These are phyloP conservation scores for Neofelis nebulosa DNA, from an alignment of 2,113 vertebrate species.

Conservation along the genomic window DNA sequence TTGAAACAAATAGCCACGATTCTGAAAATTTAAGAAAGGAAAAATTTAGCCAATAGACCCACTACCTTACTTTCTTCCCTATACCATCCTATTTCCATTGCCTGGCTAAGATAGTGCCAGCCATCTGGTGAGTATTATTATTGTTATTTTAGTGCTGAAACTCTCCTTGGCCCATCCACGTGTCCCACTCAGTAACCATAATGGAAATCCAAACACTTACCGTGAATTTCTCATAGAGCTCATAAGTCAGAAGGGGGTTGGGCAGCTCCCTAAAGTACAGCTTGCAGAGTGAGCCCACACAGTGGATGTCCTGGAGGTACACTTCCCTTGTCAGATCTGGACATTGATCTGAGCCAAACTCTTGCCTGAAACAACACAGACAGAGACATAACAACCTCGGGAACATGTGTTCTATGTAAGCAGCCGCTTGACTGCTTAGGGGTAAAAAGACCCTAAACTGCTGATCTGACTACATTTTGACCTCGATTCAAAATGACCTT, in stretches of 20 bases:
- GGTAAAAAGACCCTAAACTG: slow-evolving; percentile 41
- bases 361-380: slow-evolving; percentile 91
- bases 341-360: slow-evolving; percentile 95
- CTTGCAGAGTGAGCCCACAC: slow-evolving; percentile 98
- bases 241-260: slow-evolving; percentile 97
- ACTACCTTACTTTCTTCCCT: neutral
- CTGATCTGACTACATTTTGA: slow-evolving; percentile 15
- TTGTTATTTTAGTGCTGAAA: slow-evolving; percentile 45
- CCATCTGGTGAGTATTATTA: slow-evolving; percentile 35
- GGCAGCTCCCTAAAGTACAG: slow-evolving; percentile 98
- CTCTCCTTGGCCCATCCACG: neutral
- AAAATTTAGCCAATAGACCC: neutral
- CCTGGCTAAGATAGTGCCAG: slow-evolving; percentile 25
- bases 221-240: slow-evolving; percentile 98
- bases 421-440: slow-evolving; percentile 34
- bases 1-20: slow-evolving; percentile 37
- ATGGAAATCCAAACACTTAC: slow-evolving; percentile 86
- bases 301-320: slow-evolving; percentile 99
- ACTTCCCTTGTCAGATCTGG: slow-evolving; percentile 98
- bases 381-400: slow-evolving; percentile 60
- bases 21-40: slow-evolving; percentile 41
- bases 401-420: slow-evolving; percentile 29
- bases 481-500: neutral
- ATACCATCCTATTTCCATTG: neutral
- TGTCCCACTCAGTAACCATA: slow-evolving; percentile 15